Base-by-base conservation (phyloP, 2,888 invertebrate genomes). In the Pomacea canaliculata region DNA sequence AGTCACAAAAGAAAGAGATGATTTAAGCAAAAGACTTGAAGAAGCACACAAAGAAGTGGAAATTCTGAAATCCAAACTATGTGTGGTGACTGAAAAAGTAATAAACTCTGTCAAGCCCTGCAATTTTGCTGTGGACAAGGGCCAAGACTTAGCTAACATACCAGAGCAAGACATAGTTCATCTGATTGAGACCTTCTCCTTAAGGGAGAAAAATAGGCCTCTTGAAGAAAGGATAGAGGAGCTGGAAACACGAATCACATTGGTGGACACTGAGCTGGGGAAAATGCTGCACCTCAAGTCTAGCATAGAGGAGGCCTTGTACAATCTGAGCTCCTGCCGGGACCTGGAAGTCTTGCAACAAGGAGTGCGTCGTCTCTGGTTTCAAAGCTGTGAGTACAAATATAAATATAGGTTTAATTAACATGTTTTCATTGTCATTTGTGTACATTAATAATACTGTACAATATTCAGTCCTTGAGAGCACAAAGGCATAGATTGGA, bases 171-270 rank as follows among this genome's bases (percentile, higher is more conserved):
- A 78, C 16, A 27, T 78, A 27, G 56, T 72, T 48, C 5, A 48
- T 23, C n/a, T 74, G 74, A 68, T 74, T n/a, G 62, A 23, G 8
- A 69, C 48, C 8, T 59, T 74, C 49, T 23, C 49, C 18, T 68
- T 62, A 23, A 62, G 46, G 12, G 73, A 67, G 46, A 68, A 69
- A 37, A 69, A 74, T 48, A 62, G n/a, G 62, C 46, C 74, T 1
- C 49, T 74, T 27, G 74, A 76, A 46, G 60, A 72, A 16, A 76
- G 88, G 46, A 77, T 90, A 23, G 89, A 89, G 76, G 88, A 89
- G 68, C 78, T 90, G 46, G 90, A 90, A 76, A 88, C 87, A n/a
- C 79, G 89, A 75, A 83, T 90, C 46, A 90, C 90, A 23, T 83
- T 87, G 78, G 77, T 88, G 78, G 89, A 83, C 70, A 81, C 83